Conservation (phyloP, 2,888 invertebrate genomes). For the Nomada lathburiana region DNA sequence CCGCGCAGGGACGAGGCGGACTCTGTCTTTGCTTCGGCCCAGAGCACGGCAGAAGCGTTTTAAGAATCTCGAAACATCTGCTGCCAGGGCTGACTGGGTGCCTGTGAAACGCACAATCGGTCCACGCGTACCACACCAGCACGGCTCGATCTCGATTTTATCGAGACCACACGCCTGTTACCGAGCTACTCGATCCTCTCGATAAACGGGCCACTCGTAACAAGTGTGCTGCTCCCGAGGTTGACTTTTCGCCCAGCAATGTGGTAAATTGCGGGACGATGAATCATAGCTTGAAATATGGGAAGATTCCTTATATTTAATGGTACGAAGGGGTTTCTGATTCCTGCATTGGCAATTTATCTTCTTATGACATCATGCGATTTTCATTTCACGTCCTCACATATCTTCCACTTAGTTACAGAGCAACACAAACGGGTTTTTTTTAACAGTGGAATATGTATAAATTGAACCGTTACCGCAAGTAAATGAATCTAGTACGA, state of each 20-base stretch:
- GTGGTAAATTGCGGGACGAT: slow-evolving; percentile 14
- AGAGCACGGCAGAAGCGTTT: slow-evolving; percentile 67
- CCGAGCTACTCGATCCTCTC: slow-evolving; percentile 32
- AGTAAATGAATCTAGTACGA: too few species aligned
- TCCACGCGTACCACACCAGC: slow-evolving; percentile 45
- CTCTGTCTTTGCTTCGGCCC: slow-evolving; percentile 13
- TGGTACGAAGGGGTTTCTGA: neutral
- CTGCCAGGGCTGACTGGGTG: slow-evolving; percentile 69
- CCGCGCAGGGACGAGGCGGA: slow-evolving; percentile 18
- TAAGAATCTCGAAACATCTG: slow-evolving; percentile 77
- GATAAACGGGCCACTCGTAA: slow-evolving; percentile 38
- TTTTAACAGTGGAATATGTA: too few species aligned
- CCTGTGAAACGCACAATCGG: slow-evolving; percentile 64
- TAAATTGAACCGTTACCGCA: too few species aligned
- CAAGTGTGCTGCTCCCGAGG: too few species aligned
- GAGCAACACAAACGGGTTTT: too few species aligned
- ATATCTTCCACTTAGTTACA: too few species aligned
- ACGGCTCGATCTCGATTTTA: slow-evolving; percentile 53
- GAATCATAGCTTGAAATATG: slow-evolving; percentile 1
- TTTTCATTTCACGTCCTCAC: too few species aligned
- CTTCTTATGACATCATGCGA: too few species aligned
- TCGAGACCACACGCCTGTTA: slow-evolving; percentile 54
- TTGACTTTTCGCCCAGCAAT: slow-evolving; percentile 3
- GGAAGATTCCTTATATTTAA: neutral
- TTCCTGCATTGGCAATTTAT: neutral